phyloP scores from a whole-genome alignment of 2,888 invertebrate genomes.

The Leptothorax acervorum region DNA sequence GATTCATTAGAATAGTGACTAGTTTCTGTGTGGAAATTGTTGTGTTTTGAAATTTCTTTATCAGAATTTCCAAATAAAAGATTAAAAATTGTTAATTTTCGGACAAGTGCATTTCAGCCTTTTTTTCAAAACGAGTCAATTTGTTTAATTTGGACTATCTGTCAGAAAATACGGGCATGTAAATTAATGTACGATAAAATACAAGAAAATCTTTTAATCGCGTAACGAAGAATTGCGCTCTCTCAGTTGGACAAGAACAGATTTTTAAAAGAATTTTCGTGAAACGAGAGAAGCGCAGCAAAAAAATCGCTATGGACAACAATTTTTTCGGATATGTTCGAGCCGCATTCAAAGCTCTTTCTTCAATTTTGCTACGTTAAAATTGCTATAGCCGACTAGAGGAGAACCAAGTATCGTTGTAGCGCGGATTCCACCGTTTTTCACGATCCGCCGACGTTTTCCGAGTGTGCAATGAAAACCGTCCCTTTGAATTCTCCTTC shows the following conservation, averaged over 20 bases:
- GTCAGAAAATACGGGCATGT: not conserved
- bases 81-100: not conserved
- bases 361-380: constrained; percentile 45
- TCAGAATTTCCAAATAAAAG: constrained; percentile 5
- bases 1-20: constrained; percentile 75
- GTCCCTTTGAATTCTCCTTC: not conserved
- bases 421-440: constrained; percentile 43
- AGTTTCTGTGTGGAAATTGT: constrained; percentile 56
- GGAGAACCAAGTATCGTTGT: constrained; percentile 21
- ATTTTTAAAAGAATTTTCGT: constrained; percentile 24
- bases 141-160: not conserved
- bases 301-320: constrained; percentile 31
- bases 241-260: not conserved
- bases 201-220: not conserved
- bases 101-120: not conserved
- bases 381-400: constrained; percentile 36
- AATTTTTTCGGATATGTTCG: constrained; percentile 13
- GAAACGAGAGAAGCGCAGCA: constrained; percentile 7
- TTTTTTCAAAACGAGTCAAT: not conserved
- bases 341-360: constrained; percentile 14
- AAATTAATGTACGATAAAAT: constrained; percentile 25
- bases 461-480: constrained; percentile 28
- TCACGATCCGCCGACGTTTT: constrained; percentile 52
- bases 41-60: constrained; percentile 16
- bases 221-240: not conserved